Evolutionary conservation across 2,797 vertebrate genomes (phyloP).

Genomic region (Parauchenoglanis punctatus): DNA sequence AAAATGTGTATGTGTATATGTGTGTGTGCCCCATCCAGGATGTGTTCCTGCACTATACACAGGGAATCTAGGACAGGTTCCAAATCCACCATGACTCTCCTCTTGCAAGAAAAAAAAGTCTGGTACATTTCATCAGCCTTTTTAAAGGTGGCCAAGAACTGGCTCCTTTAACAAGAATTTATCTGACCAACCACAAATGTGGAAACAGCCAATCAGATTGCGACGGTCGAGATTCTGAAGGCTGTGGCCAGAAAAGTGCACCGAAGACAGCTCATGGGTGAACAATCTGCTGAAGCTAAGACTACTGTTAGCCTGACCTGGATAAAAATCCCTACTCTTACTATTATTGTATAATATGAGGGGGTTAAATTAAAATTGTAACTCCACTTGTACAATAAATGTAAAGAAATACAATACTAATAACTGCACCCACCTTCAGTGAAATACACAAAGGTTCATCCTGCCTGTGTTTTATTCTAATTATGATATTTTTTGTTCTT

Average conservation of each 20-base stretch:
- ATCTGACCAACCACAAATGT: background rate
- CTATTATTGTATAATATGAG: background rate
- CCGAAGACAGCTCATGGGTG: background rate
- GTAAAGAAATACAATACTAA: too few species aligned
- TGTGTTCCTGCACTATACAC: background rate
- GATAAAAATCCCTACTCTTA: background rate
- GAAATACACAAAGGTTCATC: background rate
- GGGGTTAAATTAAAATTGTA: background rate
- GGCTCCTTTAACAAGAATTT: background rate
- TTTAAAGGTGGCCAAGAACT: background rate
- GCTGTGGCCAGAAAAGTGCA: background rate
- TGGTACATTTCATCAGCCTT: background rate
- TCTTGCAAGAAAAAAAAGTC: background rate
- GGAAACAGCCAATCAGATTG: background rate
- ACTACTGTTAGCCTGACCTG: background rate
- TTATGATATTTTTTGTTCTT: background rate
- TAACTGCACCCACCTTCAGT: background rate
- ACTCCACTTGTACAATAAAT: background rate
- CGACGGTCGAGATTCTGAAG: background rate
- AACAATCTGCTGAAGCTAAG: background rate
- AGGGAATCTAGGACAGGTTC: background rate
- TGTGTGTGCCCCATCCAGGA: background rate
- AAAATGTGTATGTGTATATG: background rate
- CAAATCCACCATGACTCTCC: background rate
- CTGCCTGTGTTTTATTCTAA: background rate